Evolutionary conservation across 2,113 vertebrate genomes (phyloP), one percentile per base, ranked within the genome.

Genomic region (Bujurquina vittata): DNA sequence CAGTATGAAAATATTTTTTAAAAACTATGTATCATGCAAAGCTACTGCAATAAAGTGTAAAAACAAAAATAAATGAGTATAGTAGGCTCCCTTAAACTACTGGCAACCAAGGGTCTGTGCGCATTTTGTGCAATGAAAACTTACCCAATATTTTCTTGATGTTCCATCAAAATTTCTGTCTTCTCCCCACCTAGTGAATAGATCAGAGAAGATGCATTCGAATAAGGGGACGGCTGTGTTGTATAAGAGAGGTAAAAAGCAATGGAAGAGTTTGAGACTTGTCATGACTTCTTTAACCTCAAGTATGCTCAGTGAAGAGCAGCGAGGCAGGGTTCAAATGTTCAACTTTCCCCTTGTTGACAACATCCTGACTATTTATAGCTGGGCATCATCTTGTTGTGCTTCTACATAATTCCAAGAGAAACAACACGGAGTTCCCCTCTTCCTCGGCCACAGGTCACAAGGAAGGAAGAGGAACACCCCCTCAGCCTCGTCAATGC

Each of bases 71-170:
- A 67, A 69, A 69, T 69, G 2, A 52, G 23, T 17, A 52, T 1
- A 52, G 49, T 3, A 31, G 65, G 23, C 15, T 10, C 10, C 17
- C 15, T 52, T 29, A 23, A 69, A 49, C 65, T 49, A 29, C 23
- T 69, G 22, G 4, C 17, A 69, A 20, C 49, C 5, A 69, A 49
- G 43, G 5, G 5, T 18, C 1, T 74, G 18, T 33, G 15, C 56
- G 2, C 20, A 29, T 9, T n/a, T 17, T 9, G 29, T 7, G 52
- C 56, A 72, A 76, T 67, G 8, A 77, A 49, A 58, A 80, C 97
- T 4, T 95, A 99, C 98, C 98, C 98, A 99, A 88, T 98, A 99
- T 88, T 97, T 99, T 80, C 88, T 94, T 10, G 79, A 94, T 88
- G 86, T 93, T 77, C 97, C 97, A 1, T 95, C 93, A 1, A 94